phyloP scores from a whole-genome alignment of 2,113 vertebrate genomes.

The Irena cyanogastra region DNA sequence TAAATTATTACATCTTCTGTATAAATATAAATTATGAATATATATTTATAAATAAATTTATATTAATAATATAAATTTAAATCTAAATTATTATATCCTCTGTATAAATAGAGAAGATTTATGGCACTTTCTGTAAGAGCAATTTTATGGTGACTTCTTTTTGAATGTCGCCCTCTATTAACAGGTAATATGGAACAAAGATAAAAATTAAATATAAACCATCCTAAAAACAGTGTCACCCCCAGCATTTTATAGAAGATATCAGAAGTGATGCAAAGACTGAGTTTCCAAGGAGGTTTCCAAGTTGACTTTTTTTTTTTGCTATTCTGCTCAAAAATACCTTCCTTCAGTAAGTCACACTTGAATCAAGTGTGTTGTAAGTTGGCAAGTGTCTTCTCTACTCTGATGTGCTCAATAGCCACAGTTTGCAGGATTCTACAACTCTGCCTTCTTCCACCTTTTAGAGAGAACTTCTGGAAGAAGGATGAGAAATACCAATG shows the following conservation, averaged over 20 bases:
- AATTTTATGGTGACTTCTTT: background rate
- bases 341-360: background rate
- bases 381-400: slow-evolving; percentile 13
- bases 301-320: background rate
- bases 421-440: background rate
- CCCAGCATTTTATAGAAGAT: background rate
- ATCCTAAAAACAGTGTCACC: background rate
- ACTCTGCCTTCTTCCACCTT: background rate
- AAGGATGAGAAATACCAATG: background rate
- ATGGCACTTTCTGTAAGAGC: background rate
- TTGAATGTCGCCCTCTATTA: background rate
- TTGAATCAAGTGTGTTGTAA: background rate
- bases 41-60: too few species aligned
- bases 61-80: too few species aligned
- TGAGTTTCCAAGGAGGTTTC: background rate
- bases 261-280: background rate
- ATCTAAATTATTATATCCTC: too few species aligned
- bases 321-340: background rate
- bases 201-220: background rate
- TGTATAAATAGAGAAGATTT: too few species aligned
- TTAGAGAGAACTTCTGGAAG: background rate
- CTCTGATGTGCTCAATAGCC: background rate
- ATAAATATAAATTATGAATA: too few species aligned
- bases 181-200: background rate
- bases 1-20: too few species aligned